These are phyloP conservation scores for Apis laboriosa DNA, from an alignment of 1,140 invertebrate species.

Conservation along the genomic window DNA sequence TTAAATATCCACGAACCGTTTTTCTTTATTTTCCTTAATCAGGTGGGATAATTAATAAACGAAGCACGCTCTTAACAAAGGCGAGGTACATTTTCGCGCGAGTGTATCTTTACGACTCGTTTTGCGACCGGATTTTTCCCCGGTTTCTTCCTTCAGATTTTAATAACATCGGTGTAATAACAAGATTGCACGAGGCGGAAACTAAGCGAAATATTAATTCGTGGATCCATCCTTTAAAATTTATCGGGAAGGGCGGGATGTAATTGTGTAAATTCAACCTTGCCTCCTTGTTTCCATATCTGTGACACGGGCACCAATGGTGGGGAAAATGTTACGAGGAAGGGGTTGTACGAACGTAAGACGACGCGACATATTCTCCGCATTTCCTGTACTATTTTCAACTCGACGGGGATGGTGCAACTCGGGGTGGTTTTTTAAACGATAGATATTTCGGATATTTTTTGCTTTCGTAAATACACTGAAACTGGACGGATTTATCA, in stretches of 20 bases:
- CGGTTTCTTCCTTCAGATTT: background rate
- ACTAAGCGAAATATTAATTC: slow-evolving; percentile 3
- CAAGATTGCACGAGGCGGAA: too few species aligned
- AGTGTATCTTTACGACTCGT: background rate
- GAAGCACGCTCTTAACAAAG: background rate
- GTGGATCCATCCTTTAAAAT: background rate
- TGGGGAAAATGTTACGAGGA: background rate
- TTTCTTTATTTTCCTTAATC: background rate
- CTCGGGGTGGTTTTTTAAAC: too few species aligned
- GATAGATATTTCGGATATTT: too few species aligned
- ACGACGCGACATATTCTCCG: background rate
- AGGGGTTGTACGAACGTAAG: slow-evolving; percentile 2
- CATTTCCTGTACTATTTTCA: slow-evolving; percentile 4
- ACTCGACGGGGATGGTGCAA: too few species aligned
- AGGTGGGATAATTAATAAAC: background rate
- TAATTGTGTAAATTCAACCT: background rate
- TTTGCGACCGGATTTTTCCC: background rate
- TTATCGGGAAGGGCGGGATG: slow-evolving; percentile 1
- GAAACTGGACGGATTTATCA: too few species aligned
- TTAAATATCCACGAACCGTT: background rate
- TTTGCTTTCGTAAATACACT: too few species aligned
- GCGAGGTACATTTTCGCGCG: background rate
- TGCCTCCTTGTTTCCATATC: slow-evolving; percentile 23
- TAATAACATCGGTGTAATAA: background rate
- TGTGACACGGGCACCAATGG: background rate